Evolutionary conservation across 2,113 vertebrate species (phyloP), one percentile per base, ranked within the genome.

Genomic region (Nibea coibor): DNA sequence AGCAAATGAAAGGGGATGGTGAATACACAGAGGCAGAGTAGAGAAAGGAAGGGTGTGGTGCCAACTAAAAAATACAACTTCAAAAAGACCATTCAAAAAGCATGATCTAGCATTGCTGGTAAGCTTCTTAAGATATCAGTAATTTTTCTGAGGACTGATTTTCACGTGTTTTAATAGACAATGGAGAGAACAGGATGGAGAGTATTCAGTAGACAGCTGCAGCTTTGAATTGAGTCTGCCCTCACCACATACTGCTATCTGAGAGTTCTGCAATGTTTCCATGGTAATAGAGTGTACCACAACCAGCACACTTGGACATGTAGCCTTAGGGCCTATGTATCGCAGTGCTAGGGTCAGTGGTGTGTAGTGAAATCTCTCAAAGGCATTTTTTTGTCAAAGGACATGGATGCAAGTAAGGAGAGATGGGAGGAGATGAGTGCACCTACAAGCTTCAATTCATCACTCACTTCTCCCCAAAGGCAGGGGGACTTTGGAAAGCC

Each of bases 391-490:
- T 64, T 26, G 20, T 59, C 51, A 76, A 72, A 88, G 75, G 62
- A 75, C 67, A 78, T 64, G 31, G 17, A 66, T 56, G 58, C 39
- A 51, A 35, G 45, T 22, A 14, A 51, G 43, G 50, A 56, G 17
- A 47, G 7, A 47, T 70, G 57, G 64, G 14, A 57, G 51, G 63
- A 69, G 20, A 82, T 39, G 71, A 72, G 35, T 42, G 50, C 45
- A 83, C 48, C 47, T 48, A 48, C 24, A 73, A 56, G 35, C 43
- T 80, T 84, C n/a, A 66, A 81, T 73, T 78, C 63, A 83, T 67
- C 78, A 85, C 47, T 88, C 26, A 65, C 47, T 84, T 84, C 71
- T 82, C 20, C 90, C 69, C 77, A 85, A 83, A 91, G 54, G 7
- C 82, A 10, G 9, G 10, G 10, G 10, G 20, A 22, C n/a, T 56